Evolutionary conservation across 2,888 invertebrate genomes (phyloP).

Genomic region (Arrhopalites spinosus): DNA sequence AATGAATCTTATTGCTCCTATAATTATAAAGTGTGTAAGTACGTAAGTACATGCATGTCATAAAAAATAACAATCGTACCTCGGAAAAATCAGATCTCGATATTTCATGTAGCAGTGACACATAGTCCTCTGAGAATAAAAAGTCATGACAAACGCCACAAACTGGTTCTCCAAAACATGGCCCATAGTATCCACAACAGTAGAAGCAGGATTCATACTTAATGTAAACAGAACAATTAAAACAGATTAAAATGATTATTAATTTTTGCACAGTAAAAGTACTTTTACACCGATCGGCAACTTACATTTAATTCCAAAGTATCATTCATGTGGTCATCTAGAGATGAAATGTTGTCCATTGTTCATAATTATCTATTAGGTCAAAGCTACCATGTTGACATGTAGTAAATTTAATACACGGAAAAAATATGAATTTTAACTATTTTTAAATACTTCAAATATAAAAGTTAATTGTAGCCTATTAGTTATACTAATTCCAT

Average conservation of each 20-base stretch:
- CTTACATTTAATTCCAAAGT: slow-evolving; percentile 31
- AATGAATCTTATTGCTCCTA: not conserved
- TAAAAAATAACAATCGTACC: slow-evolving; percentile 11
- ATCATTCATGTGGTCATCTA: slow-evolving; percentile 32
- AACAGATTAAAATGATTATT: not conserved
- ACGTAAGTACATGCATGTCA: too few relatives aligned
- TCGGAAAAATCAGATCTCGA: slow-evolving; percentile 17
- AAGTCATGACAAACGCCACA: slow-evolving; percentile 92
- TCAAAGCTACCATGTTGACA: too few relatives aligned
- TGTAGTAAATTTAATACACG: too few relatives aligned
- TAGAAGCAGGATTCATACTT: slow-evolving; percentile 80
- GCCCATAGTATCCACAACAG: slow-evolving; percentile 91
- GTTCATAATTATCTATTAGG: too few relatives aligned
- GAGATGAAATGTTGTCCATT: slow-evolving; percentile 32
- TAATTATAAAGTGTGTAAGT: not conserved
- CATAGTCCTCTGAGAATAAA: slow-evolving; percentile 77
- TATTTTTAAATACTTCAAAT: too few relatives aligned
- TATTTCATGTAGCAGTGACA: not conserved
- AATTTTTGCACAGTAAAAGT: not conserved
- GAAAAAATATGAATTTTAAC: too few relatives aligned
- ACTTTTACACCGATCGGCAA: not conserved
- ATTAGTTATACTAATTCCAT: too few relatives aligned
- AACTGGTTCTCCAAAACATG: slow-evolving; percentile 86
- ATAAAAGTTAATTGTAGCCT: too few relatives aligned
- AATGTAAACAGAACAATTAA: too few relatives aligned